Conservation (phyloP, 2,888 invertebrate species). For the Cistogaster globosa region DNA sequence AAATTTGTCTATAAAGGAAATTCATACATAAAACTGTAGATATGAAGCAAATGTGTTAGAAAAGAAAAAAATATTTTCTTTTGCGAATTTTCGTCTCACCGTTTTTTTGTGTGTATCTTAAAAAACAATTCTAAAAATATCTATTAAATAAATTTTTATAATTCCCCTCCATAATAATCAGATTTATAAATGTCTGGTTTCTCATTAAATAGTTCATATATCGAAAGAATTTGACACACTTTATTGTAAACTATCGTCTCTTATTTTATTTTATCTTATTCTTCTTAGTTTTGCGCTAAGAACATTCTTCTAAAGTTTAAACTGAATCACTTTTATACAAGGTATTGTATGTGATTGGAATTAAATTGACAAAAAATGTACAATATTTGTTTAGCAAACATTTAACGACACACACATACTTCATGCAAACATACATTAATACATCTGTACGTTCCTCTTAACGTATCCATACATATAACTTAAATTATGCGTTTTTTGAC, state of each 20-base stretch:
- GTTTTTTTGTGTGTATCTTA: constrained; percentile 9
- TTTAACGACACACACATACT: constrained; percentile 24
- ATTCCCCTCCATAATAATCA: constrained; percentile 44
- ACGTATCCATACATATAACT: constrained; percentile 23
- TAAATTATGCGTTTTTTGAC: constrained; percentile 62
- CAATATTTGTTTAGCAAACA: constrained; percentile 54
- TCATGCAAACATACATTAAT: constrained; percentile 6
- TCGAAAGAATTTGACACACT: constrained; percentile 59
- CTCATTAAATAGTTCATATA: constrained; percentile 28
- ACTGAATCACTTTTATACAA: constrained; percentile 53
- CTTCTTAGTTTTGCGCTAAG: constrained; percentile 41
- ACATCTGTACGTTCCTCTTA: constrained; percentile 10
- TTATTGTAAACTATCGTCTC: constrained; percentile 2
- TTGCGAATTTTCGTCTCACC: constrained; percentile 16
- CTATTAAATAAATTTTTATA: neutral
- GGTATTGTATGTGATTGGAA: constrained; percentile 67
- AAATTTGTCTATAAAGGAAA: constrained; percentile 35
- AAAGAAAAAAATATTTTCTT: constrained; percentile 41
- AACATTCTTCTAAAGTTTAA: constrained; percentile 53
- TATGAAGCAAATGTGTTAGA: constrained; percentile 24
- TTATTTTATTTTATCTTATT: constrained; percentile 34
- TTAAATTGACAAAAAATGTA: constrained; percentile 58
- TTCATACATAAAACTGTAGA: neutral
- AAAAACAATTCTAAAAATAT: constrained; percentile 51
- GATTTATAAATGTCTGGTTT: neutral